Evolutionary conservation across 64 coral and sea anemone species (phyloP).

Genomic region (Hydrozoanthus tunicans): DNA sequence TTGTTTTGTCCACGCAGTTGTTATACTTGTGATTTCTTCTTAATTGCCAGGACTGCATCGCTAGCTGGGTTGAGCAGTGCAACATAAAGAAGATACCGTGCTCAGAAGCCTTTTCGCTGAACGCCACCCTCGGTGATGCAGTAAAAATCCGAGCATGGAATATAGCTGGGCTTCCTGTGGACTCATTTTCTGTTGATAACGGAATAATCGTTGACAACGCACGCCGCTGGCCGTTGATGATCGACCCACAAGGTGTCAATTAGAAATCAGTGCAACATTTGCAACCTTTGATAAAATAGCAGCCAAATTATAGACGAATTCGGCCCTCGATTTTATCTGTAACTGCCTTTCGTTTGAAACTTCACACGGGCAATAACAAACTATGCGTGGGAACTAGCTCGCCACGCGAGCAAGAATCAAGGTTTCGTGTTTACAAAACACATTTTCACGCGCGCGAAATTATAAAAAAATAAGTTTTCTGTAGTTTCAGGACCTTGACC

Average conservation of each 20-base stretch:
- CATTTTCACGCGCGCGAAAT: too few species aligned
- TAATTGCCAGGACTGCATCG: constrained; percentile 68
- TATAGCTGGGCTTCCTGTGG: constrained; percentile 91
- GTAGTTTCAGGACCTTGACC: too few species aligned
- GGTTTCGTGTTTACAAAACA: too few species aligned
- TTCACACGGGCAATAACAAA: too few species aligned
- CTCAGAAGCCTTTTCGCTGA: constrained; percentile 85
- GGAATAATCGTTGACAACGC: constrained; percentile 96
- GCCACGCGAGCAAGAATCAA: too few species aligned
- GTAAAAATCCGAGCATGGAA: constrained; percentile 97
- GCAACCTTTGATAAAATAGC: background rate
- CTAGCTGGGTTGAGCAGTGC: constrained; percentile 80
- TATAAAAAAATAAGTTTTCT: too few species aligned
- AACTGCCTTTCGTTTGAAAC: too few species aligned
- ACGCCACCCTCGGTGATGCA: constrained; percentile 87
- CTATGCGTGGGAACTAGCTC: too few species aligned
- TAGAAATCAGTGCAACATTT: background rate
- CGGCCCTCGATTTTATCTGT: background rate
- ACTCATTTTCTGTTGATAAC: constrained; percentile 96
- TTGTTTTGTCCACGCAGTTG: background rate
- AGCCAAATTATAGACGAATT: background rate
- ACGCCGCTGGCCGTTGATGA: constrained; percentile 95
- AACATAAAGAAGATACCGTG: constrained; percentile 80
- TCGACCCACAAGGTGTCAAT: constrained; percentile 88
- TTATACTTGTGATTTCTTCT: background rate